phyloP scores from a whole-genome alignment of 2,888 invertebrate species.

The Resseliella maxima region DNA sequence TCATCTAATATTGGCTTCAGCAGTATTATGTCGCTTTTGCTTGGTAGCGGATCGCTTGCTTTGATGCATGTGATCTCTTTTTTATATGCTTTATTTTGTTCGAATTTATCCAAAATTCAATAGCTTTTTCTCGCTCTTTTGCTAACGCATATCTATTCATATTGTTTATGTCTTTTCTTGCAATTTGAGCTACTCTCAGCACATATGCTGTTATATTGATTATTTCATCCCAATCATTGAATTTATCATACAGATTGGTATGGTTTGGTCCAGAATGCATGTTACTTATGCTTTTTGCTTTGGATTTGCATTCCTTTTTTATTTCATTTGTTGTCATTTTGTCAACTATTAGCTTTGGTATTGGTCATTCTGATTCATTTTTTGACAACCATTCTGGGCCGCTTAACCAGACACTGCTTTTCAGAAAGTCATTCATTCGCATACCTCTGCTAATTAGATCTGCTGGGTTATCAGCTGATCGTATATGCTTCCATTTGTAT shows the following conservation, averaged over 20 bases:
- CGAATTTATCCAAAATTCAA: not conserved
- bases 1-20: not conserved
- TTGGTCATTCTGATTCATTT: not conserved
- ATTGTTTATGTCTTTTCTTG: not conserved
- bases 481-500: constrained; percentile 61
- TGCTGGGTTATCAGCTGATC: constrained; percentile 60
- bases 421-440: not conserved
- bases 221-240: not conserved
- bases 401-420: not conserved
- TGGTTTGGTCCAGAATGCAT: not conserved
- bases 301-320: not conserved
- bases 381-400: not conserved
- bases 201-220: not conserved
- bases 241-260: not conserved
- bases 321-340: not conserved
- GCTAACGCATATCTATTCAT: not conserved
- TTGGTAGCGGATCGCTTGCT: not conserved
- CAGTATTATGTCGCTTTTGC: not conserved
- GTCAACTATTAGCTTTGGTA: not conserved
- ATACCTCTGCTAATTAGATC: constrained; percentile 60
- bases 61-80: not conserved
- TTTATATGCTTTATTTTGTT: not conserved
- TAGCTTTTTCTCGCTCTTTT: not conserved
- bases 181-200: not conserved
- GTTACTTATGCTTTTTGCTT: too few species aligned